Percentiles rank a stretch among this genome's conserved stretches.
Conservation (phyloP, 2,888 invertebrate species). For the Lissonota sp. region DNA sequence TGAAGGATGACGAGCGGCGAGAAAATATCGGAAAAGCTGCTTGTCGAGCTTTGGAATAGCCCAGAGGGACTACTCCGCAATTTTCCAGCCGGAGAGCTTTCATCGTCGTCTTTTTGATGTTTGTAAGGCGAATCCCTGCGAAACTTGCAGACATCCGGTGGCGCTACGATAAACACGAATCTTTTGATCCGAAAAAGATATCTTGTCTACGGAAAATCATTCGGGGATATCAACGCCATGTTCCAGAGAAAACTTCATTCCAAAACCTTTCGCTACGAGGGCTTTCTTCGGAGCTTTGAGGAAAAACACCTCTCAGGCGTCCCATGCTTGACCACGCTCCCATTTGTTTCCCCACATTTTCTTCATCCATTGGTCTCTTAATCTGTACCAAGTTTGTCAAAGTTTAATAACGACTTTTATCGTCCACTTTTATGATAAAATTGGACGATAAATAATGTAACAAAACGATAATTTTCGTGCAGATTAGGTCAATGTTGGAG, state of each 20-base stretch:
- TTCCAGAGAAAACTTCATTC: not conserved
- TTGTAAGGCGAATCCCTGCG: conserved; percentile 20
- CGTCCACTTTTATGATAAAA: no score
- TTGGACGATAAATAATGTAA: not conserved
- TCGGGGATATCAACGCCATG: not conserved
- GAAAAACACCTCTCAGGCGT: no score
- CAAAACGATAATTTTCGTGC: not conserved
- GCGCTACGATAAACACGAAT: conserved; percentile 4
- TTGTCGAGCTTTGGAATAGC: conserved; percentile 40
- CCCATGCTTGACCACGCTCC: no score
- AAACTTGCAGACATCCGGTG: conserved; percentile 29
- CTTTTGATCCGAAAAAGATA: conserved; percentile 48
- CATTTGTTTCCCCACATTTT: no score
- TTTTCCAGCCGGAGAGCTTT: conserved; percentile 42
- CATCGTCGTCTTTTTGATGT: conserved; percentile 30
- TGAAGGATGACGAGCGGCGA: not conserved
- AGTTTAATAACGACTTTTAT: not conserved
- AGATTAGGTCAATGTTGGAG: no score
- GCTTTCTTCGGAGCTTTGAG: no score
- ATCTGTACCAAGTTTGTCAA: not conserved
- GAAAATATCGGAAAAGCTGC: conserved; percentile 28
- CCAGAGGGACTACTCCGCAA: conserved; percentile 51
- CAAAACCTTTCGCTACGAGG: not conserved
- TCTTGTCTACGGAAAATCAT: not conserved
- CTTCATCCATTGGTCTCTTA: not conserved